Conservation (phyloP, 2,888 invertebrate genomes). For the Atrina japonica region DNA sequence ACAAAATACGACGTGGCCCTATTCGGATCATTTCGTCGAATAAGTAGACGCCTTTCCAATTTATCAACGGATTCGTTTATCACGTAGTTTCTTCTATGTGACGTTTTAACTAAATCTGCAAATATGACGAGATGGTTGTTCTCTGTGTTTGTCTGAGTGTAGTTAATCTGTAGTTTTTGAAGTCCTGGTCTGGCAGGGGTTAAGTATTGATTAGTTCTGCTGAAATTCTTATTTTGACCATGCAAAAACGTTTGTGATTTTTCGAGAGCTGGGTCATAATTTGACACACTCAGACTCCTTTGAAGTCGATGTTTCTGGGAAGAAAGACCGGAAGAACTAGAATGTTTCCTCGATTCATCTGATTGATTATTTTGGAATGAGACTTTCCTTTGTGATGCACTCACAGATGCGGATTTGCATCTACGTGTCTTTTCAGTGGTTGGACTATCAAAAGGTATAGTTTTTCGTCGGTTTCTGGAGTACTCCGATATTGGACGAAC, state of each 20-base stretch:
- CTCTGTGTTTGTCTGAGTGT: constrained; percentile 66
- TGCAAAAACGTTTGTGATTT: constrained; percentile 60
- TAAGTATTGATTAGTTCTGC: constrained; percentile 57
- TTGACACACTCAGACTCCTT: not conserved
- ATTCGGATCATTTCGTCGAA: constrained; percentile 54
- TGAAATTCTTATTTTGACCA: constrained; percentile 59
- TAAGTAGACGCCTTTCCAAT: constrained; percentile 60
- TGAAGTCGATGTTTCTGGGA: not conserved
- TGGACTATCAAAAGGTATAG: no score
- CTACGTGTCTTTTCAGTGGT: no score
- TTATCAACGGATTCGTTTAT: constrained; percentile 53
- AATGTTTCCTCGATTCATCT: no score
- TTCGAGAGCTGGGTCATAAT: constrained; percentile 63
- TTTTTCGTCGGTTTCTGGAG: no score
- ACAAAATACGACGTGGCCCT: constrained; percentile 60
- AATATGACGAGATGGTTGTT: constrained; percentile 66
- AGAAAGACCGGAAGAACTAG: not conserved
- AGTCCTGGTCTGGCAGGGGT: constrained; percentile 57
- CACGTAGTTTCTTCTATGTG: constrained; percentile 56
- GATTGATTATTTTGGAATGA: no score
- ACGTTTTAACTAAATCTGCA: constrained; percentile 60
- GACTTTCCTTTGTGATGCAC: not conserved
- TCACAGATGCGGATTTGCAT: not conserved
- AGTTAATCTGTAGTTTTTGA: constrained; percentile 61
- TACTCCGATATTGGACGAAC: no score